These are phyloP conservation scores for Lycorma delicatula DNA, from an alignment of 1,140 invertebrate genomes.

Conservation along the genomic window DNA sequence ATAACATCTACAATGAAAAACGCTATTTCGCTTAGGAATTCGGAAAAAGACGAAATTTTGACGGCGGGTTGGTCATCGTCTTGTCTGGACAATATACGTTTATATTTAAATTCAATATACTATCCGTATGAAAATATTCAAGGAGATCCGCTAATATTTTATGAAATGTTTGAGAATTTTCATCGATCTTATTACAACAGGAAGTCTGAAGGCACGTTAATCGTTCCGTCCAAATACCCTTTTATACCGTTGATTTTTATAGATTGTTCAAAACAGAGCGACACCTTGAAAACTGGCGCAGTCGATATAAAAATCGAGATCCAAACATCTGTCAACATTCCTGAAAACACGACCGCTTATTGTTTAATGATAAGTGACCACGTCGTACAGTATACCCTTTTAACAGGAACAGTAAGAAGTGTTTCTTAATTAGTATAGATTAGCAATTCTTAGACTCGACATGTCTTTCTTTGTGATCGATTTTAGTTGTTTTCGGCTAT, in stretches of 20 bases:
- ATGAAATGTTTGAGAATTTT: background rate
- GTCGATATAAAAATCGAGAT: background rate
- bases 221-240: background rate
- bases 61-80: too few species aligned
- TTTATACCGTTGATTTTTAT: background rate
- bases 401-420: too few species aligned
- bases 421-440: too few species aligned
- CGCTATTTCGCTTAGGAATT: too few species aligned
- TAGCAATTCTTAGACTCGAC: too few species aligned
- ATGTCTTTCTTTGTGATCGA: too few species aligned
- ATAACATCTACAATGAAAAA: too few species aligned
- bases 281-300: background rate
- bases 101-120: background rate
- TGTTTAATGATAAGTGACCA: background rate
- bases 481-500: too few species aligned
- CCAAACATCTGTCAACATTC: background rate
- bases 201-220: background rate
- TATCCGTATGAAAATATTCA: slow-evolving; percentile 4
- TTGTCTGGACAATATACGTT: background rate
- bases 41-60: too few species aligned
- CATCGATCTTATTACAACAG: background rate
- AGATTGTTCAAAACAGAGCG: background rate
- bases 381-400: background rate
- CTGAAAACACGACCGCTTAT: background rate
- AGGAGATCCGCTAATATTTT: background rate